A percentile compares a stretch with the other conserved stretches of the same genome.
phyloP scores from a whole-genome alignment of 2,113 vertebrate species.

The Lota lota region DNA sequence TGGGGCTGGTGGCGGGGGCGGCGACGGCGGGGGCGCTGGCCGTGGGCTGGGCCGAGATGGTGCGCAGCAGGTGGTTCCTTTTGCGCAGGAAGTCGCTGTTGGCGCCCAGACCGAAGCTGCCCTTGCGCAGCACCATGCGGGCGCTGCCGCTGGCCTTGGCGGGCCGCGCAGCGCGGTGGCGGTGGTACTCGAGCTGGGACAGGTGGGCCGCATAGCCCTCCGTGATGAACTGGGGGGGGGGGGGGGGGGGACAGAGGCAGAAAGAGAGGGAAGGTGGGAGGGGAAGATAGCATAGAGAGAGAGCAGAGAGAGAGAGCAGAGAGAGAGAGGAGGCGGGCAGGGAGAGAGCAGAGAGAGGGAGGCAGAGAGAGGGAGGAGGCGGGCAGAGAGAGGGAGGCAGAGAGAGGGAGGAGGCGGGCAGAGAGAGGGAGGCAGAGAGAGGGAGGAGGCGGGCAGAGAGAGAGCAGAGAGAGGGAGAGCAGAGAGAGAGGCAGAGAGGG shows the following conservation, averaged over 20 bases:
- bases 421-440: not conserved
- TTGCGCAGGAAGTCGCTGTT: constrained; percentile 93
- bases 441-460: too few species aligned
- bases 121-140: constrained; percentile 92
- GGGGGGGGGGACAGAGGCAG: not conserved
- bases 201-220: constrained; percentile 94
- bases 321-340: too few species aligned
- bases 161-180: constrained; percentile 79
- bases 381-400: too few species aligned
- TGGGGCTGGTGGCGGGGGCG: constrained; percentile 57
- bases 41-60: constrained; percentile 91
- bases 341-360: too few species aligned
- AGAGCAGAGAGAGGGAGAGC: too few species aligned
- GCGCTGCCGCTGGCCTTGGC: constrained; percentile 89
- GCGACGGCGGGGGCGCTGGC: constrained; percentile 76
- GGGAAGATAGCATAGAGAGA: too few species aligned
- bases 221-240: constrained; percentile 79
- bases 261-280: too few species aligned
- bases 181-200: constrained; percentile 91
- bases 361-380: too few species aligned
- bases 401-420: too few species aligned
- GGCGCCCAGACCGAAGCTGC: constrained; percentile 92
- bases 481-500: too few species aligned
- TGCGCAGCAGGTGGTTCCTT: constrained; percentile 91
- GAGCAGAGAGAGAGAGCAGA: too few species aligned